Conservation (phyloP, 2,113 vertebrate species). For the Hypocryptadius cinnamomeus region DNA sequence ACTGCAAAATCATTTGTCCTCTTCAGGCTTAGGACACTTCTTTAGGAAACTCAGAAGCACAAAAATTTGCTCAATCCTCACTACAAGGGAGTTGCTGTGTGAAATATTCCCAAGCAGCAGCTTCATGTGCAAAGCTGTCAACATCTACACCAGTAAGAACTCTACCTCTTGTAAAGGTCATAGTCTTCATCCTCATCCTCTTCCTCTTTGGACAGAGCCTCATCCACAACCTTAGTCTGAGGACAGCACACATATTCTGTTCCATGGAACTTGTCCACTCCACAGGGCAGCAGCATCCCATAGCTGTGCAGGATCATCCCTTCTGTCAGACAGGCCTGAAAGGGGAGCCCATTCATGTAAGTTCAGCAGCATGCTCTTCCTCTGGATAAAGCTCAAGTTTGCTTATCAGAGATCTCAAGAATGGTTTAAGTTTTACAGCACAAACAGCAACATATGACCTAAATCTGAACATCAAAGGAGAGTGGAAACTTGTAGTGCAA, state of each 20-base stretch:
- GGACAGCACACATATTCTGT: constrained; percentile 96
- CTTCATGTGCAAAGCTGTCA: background rate
- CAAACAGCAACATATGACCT: rapidly evolving
- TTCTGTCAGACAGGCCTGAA: constrained; percentile 84
- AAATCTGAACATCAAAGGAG: background rate
- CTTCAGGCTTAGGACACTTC: background rate
- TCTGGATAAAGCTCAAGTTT: background rate
- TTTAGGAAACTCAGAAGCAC: background rate
- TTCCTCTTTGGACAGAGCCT: constrained; percentile 74
- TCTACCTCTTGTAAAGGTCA: constrained; percentile 73
- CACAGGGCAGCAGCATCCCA: constrained; percentile 92
- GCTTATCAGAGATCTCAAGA: background rate
- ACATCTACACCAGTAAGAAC: background rate
- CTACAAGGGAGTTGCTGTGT: background rate
- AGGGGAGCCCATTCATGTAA: background rate
- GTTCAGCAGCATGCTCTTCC: background rate
- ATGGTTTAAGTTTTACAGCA: background rate
- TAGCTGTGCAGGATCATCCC: constrained; percentile 88
- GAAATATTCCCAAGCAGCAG: background rate
- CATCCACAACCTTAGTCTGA: constrained; percentile 69
- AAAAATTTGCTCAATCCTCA: background rate
- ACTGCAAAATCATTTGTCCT: background rate
- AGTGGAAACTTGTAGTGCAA: background rate
- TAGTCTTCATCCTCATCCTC: constrained; percentile 77
- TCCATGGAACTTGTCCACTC: constrained; percentile 88